Percentiles rank a stretch among this genome's conserved stretches.
phyloP scores from a whole-genome alignment of 2,797 vertebrate genomes.

The Eospalax fontanierii region DNA sequence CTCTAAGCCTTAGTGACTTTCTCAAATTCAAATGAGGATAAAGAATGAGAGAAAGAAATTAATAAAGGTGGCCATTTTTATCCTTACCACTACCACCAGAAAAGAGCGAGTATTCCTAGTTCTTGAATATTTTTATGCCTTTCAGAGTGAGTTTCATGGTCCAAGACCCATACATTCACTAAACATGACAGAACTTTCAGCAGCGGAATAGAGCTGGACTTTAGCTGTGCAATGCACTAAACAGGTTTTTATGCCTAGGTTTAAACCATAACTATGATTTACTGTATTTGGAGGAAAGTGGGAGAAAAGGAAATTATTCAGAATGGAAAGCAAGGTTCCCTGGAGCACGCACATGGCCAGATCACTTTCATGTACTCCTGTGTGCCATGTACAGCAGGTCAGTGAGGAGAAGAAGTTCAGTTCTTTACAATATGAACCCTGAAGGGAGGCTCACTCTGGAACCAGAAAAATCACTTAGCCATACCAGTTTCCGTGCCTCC shows the following conservation, averaged over 20 bases:
- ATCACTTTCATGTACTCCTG: not conserved
- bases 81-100: not conserved
- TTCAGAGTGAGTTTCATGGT: constrained; percentile 64
- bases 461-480: not conserved
- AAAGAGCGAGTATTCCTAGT: constrained; percentile 61
- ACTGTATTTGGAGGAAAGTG: not conserved
- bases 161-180: constrained; percentile 54
- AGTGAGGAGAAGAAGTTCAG: not conserved
- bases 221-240: constrained; percentile 58
- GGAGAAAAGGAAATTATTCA: not conserved
- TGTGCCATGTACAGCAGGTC: not conserved
- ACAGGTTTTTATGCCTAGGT: constrained; percentile 23
- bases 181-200: constrained; percentile 52
- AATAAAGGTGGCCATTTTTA: constrained; percentile 82
- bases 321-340: not conserved
- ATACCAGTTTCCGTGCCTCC: not conserved
- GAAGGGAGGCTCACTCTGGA: not conserved
- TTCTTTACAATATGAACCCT: not conserved
- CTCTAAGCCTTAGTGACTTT: constrained; percentile 74
- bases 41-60: constrained; percentile 83
- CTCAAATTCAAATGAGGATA: constrained; percentile 81
- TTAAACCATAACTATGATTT: constrained; percentile 53
- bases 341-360: not conserved
- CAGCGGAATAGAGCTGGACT: constrained; percentile 37
- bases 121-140: constrained; percentile 79